Conservation (phyloP, 1,140 invertebrate species). For the Temnothorax nylanderi region DNA sequence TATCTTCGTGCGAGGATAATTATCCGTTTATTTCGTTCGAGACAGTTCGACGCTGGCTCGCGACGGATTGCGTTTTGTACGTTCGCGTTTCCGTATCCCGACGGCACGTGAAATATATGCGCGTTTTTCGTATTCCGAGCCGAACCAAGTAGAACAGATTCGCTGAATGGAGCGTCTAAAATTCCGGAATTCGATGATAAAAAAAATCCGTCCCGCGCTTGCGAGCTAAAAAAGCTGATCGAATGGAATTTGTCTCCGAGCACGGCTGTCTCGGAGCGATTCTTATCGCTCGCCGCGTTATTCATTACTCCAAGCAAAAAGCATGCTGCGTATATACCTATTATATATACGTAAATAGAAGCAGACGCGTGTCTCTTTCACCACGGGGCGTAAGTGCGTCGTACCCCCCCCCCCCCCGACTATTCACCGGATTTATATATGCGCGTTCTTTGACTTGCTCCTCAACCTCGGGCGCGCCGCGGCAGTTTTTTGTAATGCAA, state of each 20-base stretch:
- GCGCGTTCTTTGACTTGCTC: conserved; percentile 31
- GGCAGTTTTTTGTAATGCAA: conserved; percentile 60
- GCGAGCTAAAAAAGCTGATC: neutral
- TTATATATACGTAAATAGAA: neutral
- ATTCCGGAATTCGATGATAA: neutral
- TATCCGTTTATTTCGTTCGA: neutral
- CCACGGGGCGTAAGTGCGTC: neutral
- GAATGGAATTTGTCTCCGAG: neutral
- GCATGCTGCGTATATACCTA: neutral
- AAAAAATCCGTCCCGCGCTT: neutral
- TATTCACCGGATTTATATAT: conserved; percentile 33
- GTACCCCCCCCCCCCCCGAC: neutral
- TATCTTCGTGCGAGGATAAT: neutral
- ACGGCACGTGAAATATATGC: neutral
- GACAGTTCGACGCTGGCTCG: neutral
- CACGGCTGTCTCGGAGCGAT: neutral
- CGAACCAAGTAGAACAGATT: neutral
- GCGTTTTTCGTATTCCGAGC: neutral
- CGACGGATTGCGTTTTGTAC: too few species aligned
- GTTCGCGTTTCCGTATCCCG: too few species aligned
- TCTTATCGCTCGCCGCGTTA: neutral
- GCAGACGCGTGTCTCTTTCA: neutral
- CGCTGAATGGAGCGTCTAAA: neutral
- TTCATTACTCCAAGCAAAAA: neutral
- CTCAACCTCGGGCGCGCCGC: neutral